These are phyloP conservation scores for Vultur gryphus DNA, from an alignment of 2,797 vertebrate genomes.

Conservation along the genomic window DNA sequence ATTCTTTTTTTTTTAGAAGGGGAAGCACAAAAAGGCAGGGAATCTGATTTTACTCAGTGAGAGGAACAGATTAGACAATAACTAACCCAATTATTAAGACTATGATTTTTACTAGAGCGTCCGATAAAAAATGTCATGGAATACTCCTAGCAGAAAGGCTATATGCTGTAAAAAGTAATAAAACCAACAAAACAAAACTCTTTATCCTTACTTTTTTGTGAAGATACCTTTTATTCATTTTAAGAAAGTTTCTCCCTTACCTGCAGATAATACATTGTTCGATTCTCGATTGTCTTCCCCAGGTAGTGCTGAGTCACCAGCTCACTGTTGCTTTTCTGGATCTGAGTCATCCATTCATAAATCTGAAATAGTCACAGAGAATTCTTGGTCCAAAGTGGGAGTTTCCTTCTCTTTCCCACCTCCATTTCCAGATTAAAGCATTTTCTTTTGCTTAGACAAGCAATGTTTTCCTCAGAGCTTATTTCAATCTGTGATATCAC, in stretches of 20 bases:
- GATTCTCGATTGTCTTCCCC: slow-evolving; percentile 57
- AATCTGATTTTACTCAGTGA: neutral
- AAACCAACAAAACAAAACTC: neutral
- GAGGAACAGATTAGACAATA: neutral
- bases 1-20: neutral
- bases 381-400: neutral
- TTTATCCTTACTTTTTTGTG: neutral
- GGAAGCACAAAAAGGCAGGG: neutral
- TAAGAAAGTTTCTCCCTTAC: slow-evolving; percentile 22
- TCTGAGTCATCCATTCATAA: slow-evolving; percentile 68
- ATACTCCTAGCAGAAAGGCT: neutral
- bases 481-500: neutral
- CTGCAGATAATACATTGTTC: slow-evolving; percentile 62
- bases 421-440: neutral
- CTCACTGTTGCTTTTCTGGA: slow-evolving; percentile 48
- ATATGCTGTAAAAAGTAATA: neutral
- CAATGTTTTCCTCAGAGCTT: neutral
- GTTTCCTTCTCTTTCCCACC: neutral
- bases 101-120: neutral
- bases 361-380: slow-evolving; percentile 58
- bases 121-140: neutral
- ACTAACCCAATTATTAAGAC: neutral
- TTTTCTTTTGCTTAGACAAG: neutral
- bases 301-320: slow-evolving; percentile 63
- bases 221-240: neutral